These are phyloP conservation scores for Actinernus sp. DNA, from an alignment of 92 coral and sea anemone genomes.

Conservation along the genomic window DNA sequence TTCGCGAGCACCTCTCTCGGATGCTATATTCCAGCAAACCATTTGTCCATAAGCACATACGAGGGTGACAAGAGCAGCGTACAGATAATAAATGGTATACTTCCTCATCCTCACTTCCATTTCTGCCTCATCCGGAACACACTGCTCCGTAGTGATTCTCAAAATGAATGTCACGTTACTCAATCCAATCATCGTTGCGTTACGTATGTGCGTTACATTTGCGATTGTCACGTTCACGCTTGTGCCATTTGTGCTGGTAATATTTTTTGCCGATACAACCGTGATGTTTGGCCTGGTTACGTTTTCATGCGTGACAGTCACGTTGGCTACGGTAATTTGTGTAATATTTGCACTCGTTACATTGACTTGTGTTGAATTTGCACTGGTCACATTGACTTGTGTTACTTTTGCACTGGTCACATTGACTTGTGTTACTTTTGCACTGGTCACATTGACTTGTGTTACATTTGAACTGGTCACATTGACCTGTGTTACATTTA, in stretches of 20 bases:
- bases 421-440: constrained; percentile 6
- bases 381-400: neutral
- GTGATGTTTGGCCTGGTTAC: constrained; percentile 9
- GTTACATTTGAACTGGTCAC: constrained; percentile 2
- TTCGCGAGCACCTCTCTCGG: constrained; percentile 68
- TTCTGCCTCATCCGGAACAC: constrained; percentile 40
- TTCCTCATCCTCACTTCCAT: constrained; percentile 75
- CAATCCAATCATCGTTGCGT: constrained; percentile 9
- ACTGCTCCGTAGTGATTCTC: constrained; percentile 43
- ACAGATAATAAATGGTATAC: constrained; percentile 79
- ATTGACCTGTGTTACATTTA: constrained; percentile 4
- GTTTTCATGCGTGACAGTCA: neutral
- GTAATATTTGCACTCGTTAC: constrained; percentile 4
- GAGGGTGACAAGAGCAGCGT: constrained; percentile 86
- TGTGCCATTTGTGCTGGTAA: neutral
- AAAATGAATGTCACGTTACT: constrained; percentile 5
- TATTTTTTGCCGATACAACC: constrained; percentile 9
- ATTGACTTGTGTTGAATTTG: constrained; percentile 10
- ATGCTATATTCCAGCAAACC: constrained; percentile 86
- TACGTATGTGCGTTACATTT: neutral
- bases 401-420: constrained; percentile 29
- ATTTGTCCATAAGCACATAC: constrained; percentile 91
- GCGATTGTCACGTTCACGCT: neutral
- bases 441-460: constrained; percentile 1
- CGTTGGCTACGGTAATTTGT: neutral